Evolutionary conservation across 2,113 vertebrate species (phyloP).

Genomic region (Lepus americanus): DNA sequence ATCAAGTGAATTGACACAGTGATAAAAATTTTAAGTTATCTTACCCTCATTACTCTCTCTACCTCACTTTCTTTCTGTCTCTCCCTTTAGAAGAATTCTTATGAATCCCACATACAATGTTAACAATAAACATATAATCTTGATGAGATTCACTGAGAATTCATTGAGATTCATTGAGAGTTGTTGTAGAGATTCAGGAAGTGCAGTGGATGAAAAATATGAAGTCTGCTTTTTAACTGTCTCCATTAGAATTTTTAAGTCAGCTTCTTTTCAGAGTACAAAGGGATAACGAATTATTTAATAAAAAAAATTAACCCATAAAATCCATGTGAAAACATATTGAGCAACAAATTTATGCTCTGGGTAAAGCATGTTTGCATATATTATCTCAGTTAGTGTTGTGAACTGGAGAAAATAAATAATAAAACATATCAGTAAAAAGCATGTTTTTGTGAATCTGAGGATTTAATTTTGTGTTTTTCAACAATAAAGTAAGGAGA

Average conservation of each 20-base stretch:
- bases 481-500: neutral
- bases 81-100: neutral
- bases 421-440: neutral
- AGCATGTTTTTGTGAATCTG: neutral
- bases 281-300: neutral
- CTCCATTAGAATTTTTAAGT: neutral
- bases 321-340: neutral
- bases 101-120: neutral
- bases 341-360: neutral
- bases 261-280: neutral
- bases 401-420: constrained; percentile 12
- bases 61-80: no score
- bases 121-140: neutral
- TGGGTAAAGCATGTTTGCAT: neutral
- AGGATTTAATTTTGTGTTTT: neutral
- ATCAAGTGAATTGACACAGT: neutral
- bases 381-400: neutral
- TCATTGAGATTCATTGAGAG: neutral
- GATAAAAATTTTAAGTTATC: neutral
- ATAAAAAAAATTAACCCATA: neutral
- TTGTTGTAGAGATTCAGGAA: neutral
- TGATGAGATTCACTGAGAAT: neutral
- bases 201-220: neutral
- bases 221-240: neutral
- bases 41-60: neutral